These are phyloP conservation scores for Carettochelys insculpta DNA, from an alignment of 2,113 vertebrate species.

Conservation along the genomic window DNA sequence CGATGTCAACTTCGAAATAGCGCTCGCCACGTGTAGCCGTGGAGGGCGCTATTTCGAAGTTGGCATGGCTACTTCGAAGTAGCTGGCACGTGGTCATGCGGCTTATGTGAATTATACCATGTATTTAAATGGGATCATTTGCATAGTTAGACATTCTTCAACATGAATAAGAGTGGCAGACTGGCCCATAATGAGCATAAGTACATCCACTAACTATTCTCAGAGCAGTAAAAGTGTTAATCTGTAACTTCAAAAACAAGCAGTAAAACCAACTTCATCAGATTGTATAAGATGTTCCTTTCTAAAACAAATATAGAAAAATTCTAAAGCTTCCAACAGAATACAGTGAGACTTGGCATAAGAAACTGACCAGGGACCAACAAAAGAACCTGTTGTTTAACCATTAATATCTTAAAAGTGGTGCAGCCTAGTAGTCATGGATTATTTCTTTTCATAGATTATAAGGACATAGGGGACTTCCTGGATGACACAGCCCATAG, in stretches of 20 bases:
- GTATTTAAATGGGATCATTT: background rate
- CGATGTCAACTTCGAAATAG: too few relatives aligned
- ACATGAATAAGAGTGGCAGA: background rate
- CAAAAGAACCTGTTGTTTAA: background rate
- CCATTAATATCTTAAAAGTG: background rate
- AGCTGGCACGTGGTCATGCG: too few relatives aligned
- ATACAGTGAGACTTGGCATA: background rate
- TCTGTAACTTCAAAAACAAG: too few relatives aligned
- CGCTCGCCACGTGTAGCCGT: too few relatives aligned
- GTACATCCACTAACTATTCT: background rate
- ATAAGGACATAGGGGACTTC: background rate
- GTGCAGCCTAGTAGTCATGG: background rate
- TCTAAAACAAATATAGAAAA: background rate
- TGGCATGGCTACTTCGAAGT: too few relatives aligned
- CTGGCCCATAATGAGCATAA: background rate
- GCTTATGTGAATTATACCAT: background rate
- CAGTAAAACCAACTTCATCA: too few relatives aligned
- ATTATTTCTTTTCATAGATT: background rate
- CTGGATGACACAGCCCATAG: rapidly evolving
- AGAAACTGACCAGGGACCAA: background rate
- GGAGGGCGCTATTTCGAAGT: too few relatives aligned
- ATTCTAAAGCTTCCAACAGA: background rate
- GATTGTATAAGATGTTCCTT: background rate
- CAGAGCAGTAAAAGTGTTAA: too few relatives aligned
- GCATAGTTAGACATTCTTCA: background rate